Evolutionary conservation across 2,888 invertebrate genomes (phyloP), one percentile per base, ranked within the genome.

Genomic region (Ischnura elegans): DNA sequence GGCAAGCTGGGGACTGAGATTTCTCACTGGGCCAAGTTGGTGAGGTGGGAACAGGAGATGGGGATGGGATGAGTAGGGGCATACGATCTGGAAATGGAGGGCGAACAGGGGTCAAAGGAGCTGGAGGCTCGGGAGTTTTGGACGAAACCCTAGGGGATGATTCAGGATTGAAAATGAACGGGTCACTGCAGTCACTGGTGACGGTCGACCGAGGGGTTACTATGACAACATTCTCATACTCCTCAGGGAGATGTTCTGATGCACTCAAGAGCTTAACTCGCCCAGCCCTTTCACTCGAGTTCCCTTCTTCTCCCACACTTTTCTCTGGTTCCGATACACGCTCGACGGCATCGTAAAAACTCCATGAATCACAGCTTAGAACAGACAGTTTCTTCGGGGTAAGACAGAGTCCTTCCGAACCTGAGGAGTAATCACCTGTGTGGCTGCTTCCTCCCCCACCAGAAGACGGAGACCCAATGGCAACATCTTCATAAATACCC

Each of bases 301-400:
- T n/a, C 21, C 36, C 46, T 29, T 45, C 51, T 29, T 87, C 46
- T 19, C 84, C 93, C 45, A 55, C 16, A 29, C 25, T 29, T 87
- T 66, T 87, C 46, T 87, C 87, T 43, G 8, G 76, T 19, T 93
- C 87, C 4, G 61, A 29, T 51, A 46, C 42, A n/a, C 16, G 85
- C 90, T 93, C 61, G n/a, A 95, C 95, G 87, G 94, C 95, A 94
- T 97, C 96, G 94, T 97, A 97, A 95, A 96, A 97, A 25, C 96
- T 96, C 97, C 97, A 97, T 0, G 97, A 97, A 93, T 96, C 96
- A 8, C 96, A 96, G 93, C 96, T 95, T 25, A 96, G 95, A 19
- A 96, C 94, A 21, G 55, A 51, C 25, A 51, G 29, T 43, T 85
- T 84, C 47, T 85, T 95, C 36, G 95, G 95, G 42, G 94, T 93